These are phyloP conservation scores for Triops cancriformis DNA, from an alignment of 1,140 invertebrate species.

Conservation along the genomic window DNA sequence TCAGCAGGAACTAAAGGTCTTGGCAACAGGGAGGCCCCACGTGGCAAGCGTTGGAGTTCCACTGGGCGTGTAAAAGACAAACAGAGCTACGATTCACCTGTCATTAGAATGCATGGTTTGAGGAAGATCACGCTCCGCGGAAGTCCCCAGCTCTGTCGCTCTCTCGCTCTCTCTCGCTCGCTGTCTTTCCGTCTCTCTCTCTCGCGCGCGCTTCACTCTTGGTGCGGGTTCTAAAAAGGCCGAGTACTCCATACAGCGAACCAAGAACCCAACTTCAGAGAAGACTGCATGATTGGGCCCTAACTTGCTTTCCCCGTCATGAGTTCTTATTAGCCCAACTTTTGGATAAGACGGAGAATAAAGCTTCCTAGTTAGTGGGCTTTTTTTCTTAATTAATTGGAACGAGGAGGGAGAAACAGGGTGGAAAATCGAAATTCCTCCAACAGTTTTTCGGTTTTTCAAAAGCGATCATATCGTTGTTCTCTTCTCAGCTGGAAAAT, in stretches of 20 bases:
- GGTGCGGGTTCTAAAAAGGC: background rate
- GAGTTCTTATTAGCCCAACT: conserved; percentile 10
- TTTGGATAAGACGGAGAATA: background rate
- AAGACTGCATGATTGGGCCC: conserved; percentile 12
- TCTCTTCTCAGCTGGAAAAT: background rate
- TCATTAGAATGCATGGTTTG: conserved; percentile 14
- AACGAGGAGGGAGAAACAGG: background rate
- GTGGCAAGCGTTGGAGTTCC: background rate
- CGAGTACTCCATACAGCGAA: background rate
- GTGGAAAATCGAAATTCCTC: background rate
- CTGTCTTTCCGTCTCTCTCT: background rate
- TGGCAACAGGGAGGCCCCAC: background rate
- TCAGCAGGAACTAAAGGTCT: background rate
- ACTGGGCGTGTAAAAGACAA: conserved; percentile 1
- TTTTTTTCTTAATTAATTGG: conserved; percentile 6
- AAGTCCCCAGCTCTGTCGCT: background rate
- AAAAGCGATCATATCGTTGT: background rate
- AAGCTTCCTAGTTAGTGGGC: background rate
- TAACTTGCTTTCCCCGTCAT: conserved; percentile 13
- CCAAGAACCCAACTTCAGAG: background rate
- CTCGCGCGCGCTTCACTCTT: background rate
- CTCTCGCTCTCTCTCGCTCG: background rate
- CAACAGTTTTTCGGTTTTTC: background rate
- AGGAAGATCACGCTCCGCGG: background rate
- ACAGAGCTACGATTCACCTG: conserved; percentile 4